Evolutionary conservation across 2,113 vertebrate genomes (phyloP).

Genomic region (Archilochus colubris): DNA sequence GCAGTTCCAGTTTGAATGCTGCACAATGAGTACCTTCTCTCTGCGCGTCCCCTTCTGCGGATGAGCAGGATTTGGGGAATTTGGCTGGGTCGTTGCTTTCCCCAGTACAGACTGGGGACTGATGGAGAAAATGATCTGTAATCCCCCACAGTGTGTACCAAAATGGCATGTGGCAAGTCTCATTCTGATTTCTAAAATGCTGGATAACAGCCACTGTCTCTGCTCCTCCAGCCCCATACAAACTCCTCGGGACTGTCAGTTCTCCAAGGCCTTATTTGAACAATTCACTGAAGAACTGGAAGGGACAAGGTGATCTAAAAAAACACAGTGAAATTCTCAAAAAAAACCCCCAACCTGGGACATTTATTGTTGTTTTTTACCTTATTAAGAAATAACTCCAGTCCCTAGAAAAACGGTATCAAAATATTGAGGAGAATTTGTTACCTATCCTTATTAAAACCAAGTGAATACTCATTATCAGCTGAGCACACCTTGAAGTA

Average conservation of each 20-base stretch:
- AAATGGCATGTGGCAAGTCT: slow-evolving; percentile 49
- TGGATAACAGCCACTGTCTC: not conserved
- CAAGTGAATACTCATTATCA: not conserved
- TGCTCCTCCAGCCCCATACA: slow-evolving; percentile 19
- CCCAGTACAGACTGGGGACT: not conserved
- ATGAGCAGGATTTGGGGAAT: not conserved
- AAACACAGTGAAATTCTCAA: not conserved
- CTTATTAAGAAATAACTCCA: not conserved
- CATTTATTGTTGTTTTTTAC: not conserved
- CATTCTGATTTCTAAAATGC: slow-evolving; percentile 41
- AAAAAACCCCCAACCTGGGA: not conserved
- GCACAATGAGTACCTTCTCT: slow-evolving; percentile 52
- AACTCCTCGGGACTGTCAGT: slow-evolving; percentile 32
- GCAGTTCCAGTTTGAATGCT: slow-evolving; percentile 3
- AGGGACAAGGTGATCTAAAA: slow-evolving; percentile 53
- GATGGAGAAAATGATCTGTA: slow-evolving; percentile 45
- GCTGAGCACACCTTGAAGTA: not conserved
- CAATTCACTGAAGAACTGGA: slow-evolving; percentile 35
- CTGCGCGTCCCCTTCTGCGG: not conserved
- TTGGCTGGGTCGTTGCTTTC: slow-evolving; percentile 3
- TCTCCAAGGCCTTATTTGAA: slow-evolving; percentile 62
- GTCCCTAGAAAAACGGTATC: not conserved
- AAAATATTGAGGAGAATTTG: not conserved
- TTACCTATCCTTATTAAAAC: not conserved
- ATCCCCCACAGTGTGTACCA: slow-evolving; percentile 31